Evolutionary conservation across 2,797 vertebrate genomes (phyloP), one percentile per base, ranked within the genome.

Genomic region (Amniataba percoides): DNA sequence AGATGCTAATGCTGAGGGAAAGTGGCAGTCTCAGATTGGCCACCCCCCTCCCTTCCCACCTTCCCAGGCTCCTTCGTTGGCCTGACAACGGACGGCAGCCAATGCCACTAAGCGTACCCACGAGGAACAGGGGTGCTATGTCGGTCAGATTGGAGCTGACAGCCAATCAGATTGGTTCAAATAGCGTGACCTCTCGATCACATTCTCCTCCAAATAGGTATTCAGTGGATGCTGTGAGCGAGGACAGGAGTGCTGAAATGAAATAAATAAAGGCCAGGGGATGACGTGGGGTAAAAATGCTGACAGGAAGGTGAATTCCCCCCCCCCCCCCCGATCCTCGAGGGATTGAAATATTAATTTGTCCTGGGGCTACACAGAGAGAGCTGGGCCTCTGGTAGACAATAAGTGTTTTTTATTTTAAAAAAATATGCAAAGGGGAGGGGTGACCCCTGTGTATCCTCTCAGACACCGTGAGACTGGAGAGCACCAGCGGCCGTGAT

Each of bases 321-420:
- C 84, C 86, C 94, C 92, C 92, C 21, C 82, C 91, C 77, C 92
- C 78, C 84, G 87, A 95, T 95, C 94, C 97, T 94, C 96, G 90
- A 95, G 96, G 96, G 97, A 96, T 91, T 97, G 92, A 98, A 98
- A 98, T 98, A 97, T 98, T 97, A 97, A 98, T 97, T 95, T 97
- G 93, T 95, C 97, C 97, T 91, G 92, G 73, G 95, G 97, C 96
- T 83, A 94, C 92, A 93, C 88, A 93, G 94, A 93, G 95, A 95
- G 95, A 85, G 92, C 94, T 68, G 65, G 90, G 94, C 94, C 90
- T 95, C 95, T 86, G 93, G 91, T 93, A 92, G 95, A 95, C 93
- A 94, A 94, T 96, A 96, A 97, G 96, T 96, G 96, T 94, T 95
- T 92, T 97, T 97, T 96, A 95, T 96, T 96, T 84, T 49, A 63